Conservation (phyloP, 2,888 invertebrate species). For the Eurytoma adleriae region DNA sequence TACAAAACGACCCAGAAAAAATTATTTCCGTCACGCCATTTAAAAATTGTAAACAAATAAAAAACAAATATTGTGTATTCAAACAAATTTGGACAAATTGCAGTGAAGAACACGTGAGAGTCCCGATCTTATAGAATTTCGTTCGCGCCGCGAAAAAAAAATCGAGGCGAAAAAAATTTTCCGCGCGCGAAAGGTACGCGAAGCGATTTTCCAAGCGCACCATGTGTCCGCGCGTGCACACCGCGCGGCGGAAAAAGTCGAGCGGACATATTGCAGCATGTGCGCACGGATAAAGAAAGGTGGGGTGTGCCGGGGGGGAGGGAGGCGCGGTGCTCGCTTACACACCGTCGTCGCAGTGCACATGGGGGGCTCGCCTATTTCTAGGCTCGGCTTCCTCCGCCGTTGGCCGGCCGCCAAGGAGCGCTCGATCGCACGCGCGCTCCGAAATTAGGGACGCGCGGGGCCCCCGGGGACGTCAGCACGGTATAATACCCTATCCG, state of each 20-base stretch:
- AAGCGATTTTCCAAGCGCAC: background rate
- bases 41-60: too few relatives aligned
- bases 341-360: background rate
- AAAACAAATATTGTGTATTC: too few relatives aligned
- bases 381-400: conserved; percentile 38
- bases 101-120: too few relatives aligned
- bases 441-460: conserved; percentile 41
- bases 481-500: too few relatives aligned
- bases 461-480: too few relatives aligned
- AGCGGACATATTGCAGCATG: conserved; percentile 38
- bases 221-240: background rate
- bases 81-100: too few relatives aligned
- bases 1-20: too few relatives aligned
- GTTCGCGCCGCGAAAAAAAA: too few relatives aligned
- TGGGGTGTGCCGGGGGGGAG: background rate
- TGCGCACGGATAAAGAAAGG: conserved; percentile 6
- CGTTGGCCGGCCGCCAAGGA: conserved; percentile 42
- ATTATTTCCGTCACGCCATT: background rate
- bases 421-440: background rate
- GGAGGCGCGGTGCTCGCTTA: background rate
- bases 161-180: too few relatives aligned
- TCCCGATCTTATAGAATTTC: too few relatives aligned
- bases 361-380: conserved; percentile 47
- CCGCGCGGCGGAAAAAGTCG: conserved; percentile 37
- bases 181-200: too few relatives aligned